Percentiles rank a stretch among this genome's conserved stretches.
Evolutionary conservation across 2,888 invertebrate species (phyloP).

Genomic region (Agrotis exclamationis): DNA sequence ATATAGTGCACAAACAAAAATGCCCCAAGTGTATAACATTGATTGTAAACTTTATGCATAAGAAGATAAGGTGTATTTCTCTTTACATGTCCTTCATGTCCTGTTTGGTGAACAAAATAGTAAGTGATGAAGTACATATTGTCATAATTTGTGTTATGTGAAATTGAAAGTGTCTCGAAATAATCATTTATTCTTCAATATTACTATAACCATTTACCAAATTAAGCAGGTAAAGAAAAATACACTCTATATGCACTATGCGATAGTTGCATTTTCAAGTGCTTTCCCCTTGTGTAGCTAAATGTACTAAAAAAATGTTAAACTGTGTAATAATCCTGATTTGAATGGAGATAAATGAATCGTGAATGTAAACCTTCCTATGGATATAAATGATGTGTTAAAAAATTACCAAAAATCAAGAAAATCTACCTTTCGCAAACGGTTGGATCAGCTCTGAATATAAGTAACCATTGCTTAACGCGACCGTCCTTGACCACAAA

Average conservation of each 20-base stretch:
- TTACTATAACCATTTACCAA: not conserved
- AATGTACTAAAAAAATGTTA: conserved; percentile 7
- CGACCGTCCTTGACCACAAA: not conserved
- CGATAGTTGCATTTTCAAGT: not conserved
- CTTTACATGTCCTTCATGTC: not conserved
- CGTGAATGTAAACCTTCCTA: conserved; percentile 8
- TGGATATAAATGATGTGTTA: not conserved
- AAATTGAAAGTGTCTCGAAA: not conserved
- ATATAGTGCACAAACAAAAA: conserved; percentile 34
- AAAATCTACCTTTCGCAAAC: conserved; percentile 9
- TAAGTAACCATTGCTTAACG: no score
- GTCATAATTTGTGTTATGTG: no score
- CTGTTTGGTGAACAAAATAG: conserved; percentile 13
- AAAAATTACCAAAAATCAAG: conserved; percentile 1
- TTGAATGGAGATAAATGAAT: conserved; percentile 1
- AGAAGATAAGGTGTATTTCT: conserved; percentile 11
- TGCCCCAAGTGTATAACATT: conserved; percentile 42
- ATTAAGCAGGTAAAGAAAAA: not conserved
- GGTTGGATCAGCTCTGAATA: not conserved
- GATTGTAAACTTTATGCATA: conserved; percentile 11
- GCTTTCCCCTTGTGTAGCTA: conserved; percentile 31
- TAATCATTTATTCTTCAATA: not conserved
- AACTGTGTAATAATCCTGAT: conserved; percentile 23
- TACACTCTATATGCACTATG: not conserved
- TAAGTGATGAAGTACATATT: no score